Conservation (phyloP, 2,888 invertebrate genomes). For the Leptarthrus brevirostris region DNA sequence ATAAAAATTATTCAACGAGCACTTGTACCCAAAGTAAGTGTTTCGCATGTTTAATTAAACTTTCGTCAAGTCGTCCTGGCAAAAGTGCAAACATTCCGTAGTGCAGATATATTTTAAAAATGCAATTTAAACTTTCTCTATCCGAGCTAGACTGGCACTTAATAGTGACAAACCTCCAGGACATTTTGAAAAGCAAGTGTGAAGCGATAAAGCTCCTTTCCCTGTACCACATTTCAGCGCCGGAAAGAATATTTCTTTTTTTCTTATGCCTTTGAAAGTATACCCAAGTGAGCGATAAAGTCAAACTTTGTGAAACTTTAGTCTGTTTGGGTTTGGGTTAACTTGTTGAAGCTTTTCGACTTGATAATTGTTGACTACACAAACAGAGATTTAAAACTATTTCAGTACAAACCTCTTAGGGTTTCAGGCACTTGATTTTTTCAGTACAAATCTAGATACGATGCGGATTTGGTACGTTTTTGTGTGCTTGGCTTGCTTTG, state of each 20-base stretch:
- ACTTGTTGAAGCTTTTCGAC: conserved; percentile 46
- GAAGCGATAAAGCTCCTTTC: conserved; percentile 17
- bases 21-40: background rate
- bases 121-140: conserved; percentile 46
- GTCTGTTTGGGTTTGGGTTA: conserved; percentile 34
- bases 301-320: conserved; percentile 27
- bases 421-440: conserved; percentile 11
- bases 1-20: conserved; percentile 42
- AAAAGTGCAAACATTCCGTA: conserved; percentile 31
- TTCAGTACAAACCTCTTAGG: conserved; percentile 24
- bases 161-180: conserved; percentile 39
- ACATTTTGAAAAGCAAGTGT: conserved; percentile 26
- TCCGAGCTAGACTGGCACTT: conserved; percentile 33
- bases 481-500: too few relatives aligned
- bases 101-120: conserved; percentile 38
- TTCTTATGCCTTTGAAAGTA: conserved; percentile 28
- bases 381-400: conserved; percentile 47
- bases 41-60: conserved; percentile 47
- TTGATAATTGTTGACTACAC: conserved; percentile 47
- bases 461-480: background rate
- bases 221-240: conserved; percentile 27
- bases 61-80: conserved; percentile 24
- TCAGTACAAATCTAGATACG: background rate
- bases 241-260: conserved; percentile 17
- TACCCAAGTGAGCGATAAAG: conserved; percentile 47